phyloP scores from a whole-genome alignment of 2,797 vertebrate genomes.

The Catharus ustulatus region DNA sequence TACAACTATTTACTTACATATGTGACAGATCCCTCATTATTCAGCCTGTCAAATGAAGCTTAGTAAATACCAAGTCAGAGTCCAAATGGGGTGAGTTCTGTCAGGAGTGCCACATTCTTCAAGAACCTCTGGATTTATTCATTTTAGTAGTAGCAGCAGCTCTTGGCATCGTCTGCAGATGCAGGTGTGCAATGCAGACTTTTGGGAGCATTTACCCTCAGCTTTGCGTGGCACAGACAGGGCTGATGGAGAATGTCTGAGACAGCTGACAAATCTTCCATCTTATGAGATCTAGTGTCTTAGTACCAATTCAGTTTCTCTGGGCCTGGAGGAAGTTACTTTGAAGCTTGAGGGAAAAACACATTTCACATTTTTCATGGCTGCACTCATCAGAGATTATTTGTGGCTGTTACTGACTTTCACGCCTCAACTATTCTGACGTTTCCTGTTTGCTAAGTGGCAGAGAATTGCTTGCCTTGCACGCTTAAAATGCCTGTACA shows the following conservation, averaged over 20 bases:
- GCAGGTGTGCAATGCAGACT: neutral
- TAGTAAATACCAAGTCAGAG: neutral
- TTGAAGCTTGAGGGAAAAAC: neutral
- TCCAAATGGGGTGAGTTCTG: neutral
- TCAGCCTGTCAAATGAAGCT: neutral
- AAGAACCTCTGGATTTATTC: neutral
- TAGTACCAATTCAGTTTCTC: neutral
- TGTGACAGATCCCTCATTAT: neutral
- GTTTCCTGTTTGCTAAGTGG: slow-evolving; percentile 30
- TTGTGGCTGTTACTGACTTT: slow-evolving; percentile 25
- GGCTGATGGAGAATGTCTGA: neutral
- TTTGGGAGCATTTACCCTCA: neutral
- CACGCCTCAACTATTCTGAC: slow-evolving; percentile 32
- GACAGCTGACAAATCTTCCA: neutral
- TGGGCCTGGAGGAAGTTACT: neutral
- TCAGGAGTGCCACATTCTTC: neutral
- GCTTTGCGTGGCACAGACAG: neutral
- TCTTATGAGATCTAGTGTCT: neutral
- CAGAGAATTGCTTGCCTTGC: neutral
- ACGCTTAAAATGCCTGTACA: neutral
- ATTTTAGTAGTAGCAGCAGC: neutral
- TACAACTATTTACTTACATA: neutral
- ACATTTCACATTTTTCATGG: neutral
- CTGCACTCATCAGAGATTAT: neutral
- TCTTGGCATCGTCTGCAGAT: neutral